Evolutionary conservation across 1,140 invertebrate genomes (phyloP).

Genomic region (Mercenaria mercenaria): DNA sequence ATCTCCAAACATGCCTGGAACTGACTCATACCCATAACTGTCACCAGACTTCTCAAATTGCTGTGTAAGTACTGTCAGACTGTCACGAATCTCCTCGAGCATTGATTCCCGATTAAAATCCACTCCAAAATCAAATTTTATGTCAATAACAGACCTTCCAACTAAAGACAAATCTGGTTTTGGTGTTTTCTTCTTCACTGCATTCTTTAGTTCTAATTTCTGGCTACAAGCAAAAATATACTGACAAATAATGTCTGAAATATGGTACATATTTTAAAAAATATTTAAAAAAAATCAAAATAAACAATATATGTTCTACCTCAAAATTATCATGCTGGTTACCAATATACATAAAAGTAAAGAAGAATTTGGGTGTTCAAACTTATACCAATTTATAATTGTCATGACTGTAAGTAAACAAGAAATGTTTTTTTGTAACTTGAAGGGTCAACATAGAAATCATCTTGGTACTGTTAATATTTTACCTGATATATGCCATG

Average conservation of each 20-base stretch:
- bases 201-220: background rate
- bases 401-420: too few relatives aligned
- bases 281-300: too few relatives aligned
- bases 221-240: slow-evolving; percentile 26
- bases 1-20: slow-evolving; percentile 1
- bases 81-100: background rate
- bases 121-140: slow-evolving; percentile 9
- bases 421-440: too few relatives aligned
- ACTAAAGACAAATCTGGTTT: background rate
- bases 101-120: background rate
- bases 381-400: too few relatives aligned
- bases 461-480: too few relatives aligned
- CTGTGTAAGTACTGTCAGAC: background rate
- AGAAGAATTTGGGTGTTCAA: too few relatives aligned
- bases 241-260: background rate
- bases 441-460: too few relatives aligned
- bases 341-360: too few relatives aligned
- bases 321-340: too few relatives aligned
- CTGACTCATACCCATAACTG: background rate
- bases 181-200: background rate
- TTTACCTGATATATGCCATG: too few relatives aligned
- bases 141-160: slow-evolving; percentile 9
- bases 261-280: background rate
- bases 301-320: too few relatives aligned
- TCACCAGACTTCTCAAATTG: background rate